Conservation (phyloP, 2,888 invertebrate species). For the Cheilosia soror region DNA sequence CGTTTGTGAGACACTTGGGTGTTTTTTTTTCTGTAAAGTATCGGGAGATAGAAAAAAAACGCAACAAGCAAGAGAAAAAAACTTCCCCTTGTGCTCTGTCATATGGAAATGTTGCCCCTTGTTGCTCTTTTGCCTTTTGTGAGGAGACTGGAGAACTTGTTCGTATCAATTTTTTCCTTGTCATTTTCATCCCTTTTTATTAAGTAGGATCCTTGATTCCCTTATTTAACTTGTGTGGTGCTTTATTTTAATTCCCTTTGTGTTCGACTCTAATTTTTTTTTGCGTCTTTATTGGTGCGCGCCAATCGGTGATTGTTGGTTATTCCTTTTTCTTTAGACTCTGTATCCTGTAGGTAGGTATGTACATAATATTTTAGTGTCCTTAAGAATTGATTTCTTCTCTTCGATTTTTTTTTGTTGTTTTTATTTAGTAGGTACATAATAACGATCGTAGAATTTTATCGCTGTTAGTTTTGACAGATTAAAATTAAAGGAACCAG, state of each 20-base stretch:
- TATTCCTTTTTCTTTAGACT: conserved; percentile 49
- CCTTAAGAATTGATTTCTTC: conserved; percentile 49
- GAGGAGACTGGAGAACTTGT: conserved; percentile 62
- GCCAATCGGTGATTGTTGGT: conserved; percentile 73
- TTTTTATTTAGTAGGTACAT: conserved; percentile 36
- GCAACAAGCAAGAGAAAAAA: conserved; percentile 69
- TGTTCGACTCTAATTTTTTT: conserved; percentile 45
- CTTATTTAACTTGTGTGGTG: conserved; percentile 57
- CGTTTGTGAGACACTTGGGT: conserved; percentile 63
- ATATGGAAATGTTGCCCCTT: conserved; percentile 71
- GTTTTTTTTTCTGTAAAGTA: conserved; percentile 2
- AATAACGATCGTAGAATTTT: conserved; percentile 30
- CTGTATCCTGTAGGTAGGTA: conserved; percentile 62
- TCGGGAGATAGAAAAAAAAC: conserved; percentile 37
- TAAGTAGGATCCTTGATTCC: conserved; percentile 72
- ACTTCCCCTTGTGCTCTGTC: conserved; percentile 70
- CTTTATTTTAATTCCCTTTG: conserved; percentile 63
- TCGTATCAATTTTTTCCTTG: conserved; percentile 33
- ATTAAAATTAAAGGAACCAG: conserved; percentile 7
- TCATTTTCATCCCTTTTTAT: conserved; percentile 70
- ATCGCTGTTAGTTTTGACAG: conserved; percentile 39
- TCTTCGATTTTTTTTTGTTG: conserved; percentile 4
- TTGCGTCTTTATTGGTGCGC: conserved; percentile 61
- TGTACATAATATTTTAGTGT: conserved; percentile 28
- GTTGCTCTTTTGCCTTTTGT: conserved; percentile 68